Evolutionary conservation across 2,113 vertebrate species (phyloP), one percentile per base, ranked within the genome.

Genomic region (Heterochromis multidens): DNA sequence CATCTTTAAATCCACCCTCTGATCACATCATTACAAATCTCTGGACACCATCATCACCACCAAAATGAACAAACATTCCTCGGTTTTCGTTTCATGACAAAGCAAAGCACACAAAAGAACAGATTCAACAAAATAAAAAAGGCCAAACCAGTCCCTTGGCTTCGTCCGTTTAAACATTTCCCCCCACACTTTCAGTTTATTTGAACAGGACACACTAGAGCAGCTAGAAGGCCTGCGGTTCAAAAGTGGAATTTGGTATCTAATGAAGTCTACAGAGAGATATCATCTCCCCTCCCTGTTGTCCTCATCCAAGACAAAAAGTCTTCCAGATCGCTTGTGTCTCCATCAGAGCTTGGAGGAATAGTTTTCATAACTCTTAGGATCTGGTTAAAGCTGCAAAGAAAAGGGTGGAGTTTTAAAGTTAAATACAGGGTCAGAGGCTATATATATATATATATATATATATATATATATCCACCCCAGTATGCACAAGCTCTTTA

Each of bases 221-320:
- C 63, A 54, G 16, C 77, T 81, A 25, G 7, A 9, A 58, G 54
- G 52, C 52, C 49, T 12, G n/a, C 25, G 11, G 61, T 62, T 86
- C 77, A 74, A 2, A 12, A 0, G 2, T 58, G 31, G 52, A 72
- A 33, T 59, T 31, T 77, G 74, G 60, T 17, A 3, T 61, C 27
- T 79, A 80, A 79, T 77, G 27, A 87, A 72, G 80, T 56, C 84
- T 21, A 8, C 27, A 8, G 72, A 33, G 82, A 80, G 80, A 84
- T 72, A 70, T 88, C 7, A 81, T 12, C 63, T 83, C 77, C 82
- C 61, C 86, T 54, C 83, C 54, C 62, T 3, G 82, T 2, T 63
- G 25, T 79, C 37, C 60, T 82, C 52, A 6, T 77, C 76, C 65
- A 23, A 63, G 33, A 76, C 37, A 1, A 60, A 88, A 89, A 21